These are phyloP conservation scores for Steatocranus sp. DNA, from an alignment of 2,797 vertebrate species.

Conservation along the genomic window DNA sequence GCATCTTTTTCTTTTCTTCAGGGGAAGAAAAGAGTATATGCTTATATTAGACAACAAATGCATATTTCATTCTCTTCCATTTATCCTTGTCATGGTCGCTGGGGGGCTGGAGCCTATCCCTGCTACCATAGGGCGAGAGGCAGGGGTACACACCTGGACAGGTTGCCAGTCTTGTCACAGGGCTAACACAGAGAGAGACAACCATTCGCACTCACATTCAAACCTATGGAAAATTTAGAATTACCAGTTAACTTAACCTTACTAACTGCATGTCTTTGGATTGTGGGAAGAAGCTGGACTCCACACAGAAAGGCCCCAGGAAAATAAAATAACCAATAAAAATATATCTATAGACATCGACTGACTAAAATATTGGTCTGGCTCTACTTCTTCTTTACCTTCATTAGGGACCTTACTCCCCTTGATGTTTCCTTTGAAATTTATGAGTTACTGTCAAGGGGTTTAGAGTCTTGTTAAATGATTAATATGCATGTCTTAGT, in stretches of 20 bases:
- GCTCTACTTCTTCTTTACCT: not conserved
- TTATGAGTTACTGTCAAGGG: not conserved
- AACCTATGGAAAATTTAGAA: not conserved
- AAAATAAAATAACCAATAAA: not conserved
- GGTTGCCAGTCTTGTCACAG: not conserved
- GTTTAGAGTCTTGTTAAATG: not conserved
- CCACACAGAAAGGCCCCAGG: not conserved
- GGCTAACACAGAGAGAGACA: not conserved
- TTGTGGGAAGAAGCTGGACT: not conserved
- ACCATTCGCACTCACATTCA: not conserved
- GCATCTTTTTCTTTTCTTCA: not conserved
- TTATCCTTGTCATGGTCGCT: not conserved
- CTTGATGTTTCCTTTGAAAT: not conserved
- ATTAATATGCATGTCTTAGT: not conserved
- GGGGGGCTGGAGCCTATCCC: not conserved
- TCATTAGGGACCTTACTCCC: not conserved
- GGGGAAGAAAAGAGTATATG: fast-evolving
- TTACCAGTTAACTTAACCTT: fast-evolving
- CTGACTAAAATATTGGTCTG: not conserved
- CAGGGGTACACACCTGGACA: not conserved
- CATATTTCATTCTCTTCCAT: not conserved
- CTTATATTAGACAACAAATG: not conserved
- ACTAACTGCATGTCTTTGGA: not conserved
- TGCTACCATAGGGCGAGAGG: fast-evolving
- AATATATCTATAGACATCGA: not conserved